Evolutionary conservation across 2,797 vertebrate genomes (phyloP).

Genomic region (Rhadinocentrus ornatus): DNA sequence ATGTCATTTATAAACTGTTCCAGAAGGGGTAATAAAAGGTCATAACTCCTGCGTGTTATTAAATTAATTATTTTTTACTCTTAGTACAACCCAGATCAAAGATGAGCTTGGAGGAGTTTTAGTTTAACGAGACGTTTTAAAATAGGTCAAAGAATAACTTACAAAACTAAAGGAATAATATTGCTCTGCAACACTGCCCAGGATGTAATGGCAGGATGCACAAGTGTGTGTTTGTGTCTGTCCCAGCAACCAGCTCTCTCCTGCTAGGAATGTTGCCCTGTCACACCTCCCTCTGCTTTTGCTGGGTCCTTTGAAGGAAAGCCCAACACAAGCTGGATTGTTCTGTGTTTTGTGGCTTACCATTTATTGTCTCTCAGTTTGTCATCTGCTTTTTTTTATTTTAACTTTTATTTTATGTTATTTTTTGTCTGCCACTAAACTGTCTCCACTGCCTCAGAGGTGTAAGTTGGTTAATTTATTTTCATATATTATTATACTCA

Average conservation of each 20-base stretch:
- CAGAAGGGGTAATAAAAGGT: slow-evolving; percentile 34
- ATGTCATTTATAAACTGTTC: slow-evolving; percentile 36
- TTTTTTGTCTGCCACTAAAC: neutral
- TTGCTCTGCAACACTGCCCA: neutral
- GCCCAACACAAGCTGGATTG: slow-evolving; percentile 40
- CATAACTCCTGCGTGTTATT: slow-evolving; percentile 12
- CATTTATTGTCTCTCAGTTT: slow-evolving; percentile 62
- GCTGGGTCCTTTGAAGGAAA: slow-evolving; percentile 34
- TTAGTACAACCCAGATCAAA: slow-evolving; percentile 9
- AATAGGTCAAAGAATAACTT: slow-evolving; percentile 26
- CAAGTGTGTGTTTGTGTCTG: slow-evolving; percentile 26
- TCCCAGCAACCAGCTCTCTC: slow-evolving; percentile 61
- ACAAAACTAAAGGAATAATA: slow-evolving; percentile 11
- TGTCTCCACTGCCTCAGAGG: neutral
- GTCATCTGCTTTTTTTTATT: neutral
- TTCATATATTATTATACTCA: neutral
- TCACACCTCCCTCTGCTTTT: slow-evolving; percentile 41
- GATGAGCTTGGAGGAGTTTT: slow-evolving; percentile 19
- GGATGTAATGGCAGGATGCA: slow-evolving; percentile 1
- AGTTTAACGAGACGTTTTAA: slow-evolving; percentile 36
- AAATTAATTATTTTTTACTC: slow-evolving; percentile 34
- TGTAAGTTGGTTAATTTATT: neutral
- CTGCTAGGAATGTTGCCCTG: slow-evolving; percentile 64
- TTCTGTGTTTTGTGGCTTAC: slow-evolving; percentile 37
- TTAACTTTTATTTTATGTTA: too few species aligned